A percentile compares a stretch with the other conserved stretches of the same genome.
Evolutionary conservation across 2,888 invertebrate genomes (phyloP).

Genomic region (Maniola hyperantus): DNA sequence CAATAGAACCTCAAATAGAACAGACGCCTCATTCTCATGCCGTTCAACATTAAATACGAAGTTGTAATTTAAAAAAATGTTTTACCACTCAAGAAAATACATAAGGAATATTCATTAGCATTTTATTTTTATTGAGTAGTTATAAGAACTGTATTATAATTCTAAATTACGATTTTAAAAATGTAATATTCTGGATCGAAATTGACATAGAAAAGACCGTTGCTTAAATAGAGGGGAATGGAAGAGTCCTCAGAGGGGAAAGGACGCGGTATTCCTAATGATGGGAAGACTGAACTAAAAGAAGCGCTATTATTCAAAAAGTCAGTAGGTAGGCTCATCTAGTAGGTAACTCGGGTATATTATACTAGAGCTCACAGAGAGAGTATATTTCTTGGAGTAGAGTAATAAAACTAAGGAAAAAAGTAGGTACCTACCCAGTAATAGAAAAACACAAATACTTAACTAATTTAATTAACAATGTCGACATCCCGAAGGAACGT

Average conservation of each 20-base stretch:
- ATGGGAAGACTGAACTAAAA: slow-evolving; percentile 43
- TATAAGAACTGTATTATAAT: not conserved
- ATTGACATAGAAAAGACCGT: slow-evolving; percentile 56
- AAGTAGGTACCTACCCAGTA: too few species aligned
- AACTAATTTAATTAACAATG: too few species aligned
- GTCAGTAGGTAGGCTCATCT: too few species aligned
- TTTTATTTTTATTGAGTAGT: too few species aligned
- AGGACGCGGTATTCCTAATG: slow-evolving; percentile 70
- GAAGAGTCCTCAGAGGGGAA: slow-evolving; percentile 67
- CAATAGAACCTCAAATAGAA: slow-evolving; percentile 40
- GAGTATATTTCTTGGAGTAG: too few species aligned
- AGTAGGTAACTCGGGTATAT: too few species aligned
- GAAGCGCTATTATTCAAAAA: slow-evolving; percentile 43
- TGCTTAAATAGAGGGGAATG: slow-evolving; percentile 65
- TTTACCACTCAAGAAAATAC: too few species aligned
- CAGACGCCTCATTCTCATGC: slow-evolving; percentile 28
- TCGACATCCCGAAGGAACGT: too few species aligned
- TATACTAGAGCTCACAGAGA: too few species aligned
- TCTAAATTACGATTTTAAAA: not conserved
- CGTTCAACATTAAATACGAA: not conserved
- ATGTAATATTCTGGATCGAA: slow-evolving; percentile 1
- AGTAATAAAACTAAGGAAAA: too few species aligned
- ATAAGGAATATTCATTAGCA: too few species aligned
- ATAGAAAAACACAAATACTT: too few species aligned
- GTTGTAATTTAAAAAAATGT: not conserved